Percentiles rank a stretch among this genome's conserved stretches.
Conservation (phyloP, 2,888 invertebrate species). For the Lasioglossum vierecki region DNA sequence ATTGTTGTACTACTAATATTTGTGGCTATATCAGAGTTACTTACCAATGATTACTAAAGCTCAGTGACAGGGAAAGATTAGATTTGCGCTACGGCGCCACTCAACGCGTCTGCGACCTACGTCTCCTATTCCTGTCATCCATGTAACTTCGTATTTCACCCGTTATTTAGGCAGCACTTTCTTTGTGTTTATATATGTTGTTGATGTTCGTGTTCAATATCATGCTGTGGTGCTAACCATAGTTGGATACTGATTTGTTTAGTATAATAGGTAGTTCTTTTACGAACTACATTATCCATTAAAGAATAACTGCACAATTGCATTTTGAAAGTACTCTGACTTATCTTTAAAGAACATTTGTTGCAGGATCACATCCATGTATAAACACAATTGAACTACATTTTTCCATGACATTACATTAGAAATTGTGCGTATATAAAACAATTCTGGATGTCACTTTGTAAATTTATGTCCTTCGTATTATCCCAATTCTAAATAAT, state of each 20-base stretch:
- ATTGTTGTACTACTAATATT: background rate
- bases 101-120: conserved; percentile 84
- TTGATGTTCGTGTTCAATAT: conserved; percentile 54
- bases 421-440: conserved; percentile 30
- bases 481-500: conserved; percentile 63
- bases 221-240: conserved; percentile 60
- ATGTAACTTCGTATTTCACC: conserved; percentile 80
- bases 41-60: conserved; percentile 49
- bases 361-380: conserved; percentile 79
- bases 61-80: conserved; percentile 23
- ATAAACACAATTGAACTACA: conserved; percentile 71
- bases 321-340: conserved; percentile 75
- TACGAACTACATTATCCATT: conserved; percentile 79
- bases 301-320: conserved; percentile 77
- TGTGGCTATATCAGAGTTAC: background rate
- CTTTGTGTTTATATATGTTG: conserved; percentile 35
- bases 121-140: conserved; percentile 84
- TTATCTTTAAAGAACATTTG: conserved; percentile 76
- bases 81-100: conserved; percentile 83
- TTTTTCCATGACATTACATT: conserved; percentile 60
- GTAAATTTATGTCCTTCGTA: conserved; percentile 31
- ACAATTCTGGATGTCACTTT: conserved; percentile 49
- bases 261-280: conserved; percentile 64
- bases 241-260: conserved; percentile 63
- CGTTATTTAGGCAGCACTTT: conserved; percentile 65